Evolutionary conservation across 2,888 invertebrate genomes (phyloP).

Genomic region (Nomada fabriciana): DNA sequence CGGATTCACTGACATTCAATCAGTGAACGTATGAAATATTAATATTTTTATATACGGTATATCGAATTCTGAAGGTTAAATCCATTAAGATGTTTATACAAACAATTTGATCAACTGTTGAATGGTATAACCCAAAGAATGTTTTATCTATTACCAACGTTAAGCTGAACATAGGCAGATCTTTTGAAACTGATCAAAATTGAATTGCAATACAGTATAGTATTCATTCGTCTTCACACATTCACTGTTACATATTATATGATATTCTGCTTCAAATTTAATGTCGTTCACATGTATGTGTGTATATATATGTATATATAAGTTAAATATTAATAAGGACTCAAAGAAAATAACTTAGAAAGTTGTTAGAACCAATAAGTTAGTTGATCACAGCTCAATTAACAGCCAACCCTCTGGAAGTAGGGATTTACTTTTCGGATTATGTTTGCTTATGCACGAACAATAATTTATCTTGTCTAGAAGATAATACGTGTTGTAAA

Average conservation of each 20-base stretch:
- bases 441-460: constrained; percentile 49
- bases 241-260: constrained; percentile 79
- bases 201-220: neutral
- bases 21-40: constrained; percentile 78
- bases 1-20: constrained; percentile 75
- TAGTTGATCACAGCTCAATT: constrained; percentile 70
- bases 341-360: constrained; percentile 73
- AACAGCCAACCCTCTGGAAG: constrained; percentile 69
- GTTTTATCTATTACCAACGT: neutral
- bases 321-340: constrained; percentile 71
- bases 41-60: constrained; percentile 33
- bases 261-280: constrained; percentile 50
- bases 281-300: constrained; percentile 63
- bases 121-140: neutral
- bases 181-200: neutral
- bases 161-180: neutral
- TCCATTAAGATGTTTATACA: neutral
- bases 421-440: constrained; percentile 64
- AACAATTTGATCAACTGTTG: neutral
- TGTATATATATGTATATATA: constrained; percentile 64
- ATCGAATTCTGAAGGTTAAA: constrained; percentile 12
- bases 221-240: constrained; percentile 72
- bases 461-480: neutral
- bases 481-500: neutral
- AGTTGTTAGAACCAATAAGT: constrained; percentile 67